Percentiles rank a stretch among this genome's conserved stretches.
Conservation (phyloP, 1,140 invertebrate genomes). For the Drosophila repleta region DNA sequence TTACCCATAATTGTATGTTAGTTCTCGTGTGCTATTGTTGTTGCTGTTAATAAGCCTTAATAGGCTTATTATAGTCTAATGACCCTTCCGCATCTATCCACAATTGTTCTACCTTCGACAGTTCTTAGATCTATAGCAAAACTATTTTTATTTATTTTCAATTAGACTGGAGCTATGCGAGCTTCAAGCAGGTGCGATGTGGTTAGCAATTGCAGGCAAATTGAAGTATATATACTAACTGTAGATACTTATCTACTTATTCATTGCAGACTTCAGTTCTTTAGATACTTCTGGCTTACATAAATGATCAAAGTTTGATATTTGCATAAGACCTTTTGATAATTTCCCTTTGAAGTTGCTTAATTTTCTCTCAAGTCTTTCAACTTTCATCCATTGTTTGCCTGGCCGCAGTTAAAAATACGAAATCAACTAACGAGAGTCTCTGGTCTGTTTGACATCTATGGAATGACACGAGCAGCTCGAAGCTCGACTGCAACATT, state of each 20-base stretch:
- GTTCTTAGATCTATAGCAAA: neutral
- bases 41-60: conserved; percentile 55
- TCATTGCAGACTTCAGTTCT: too few species aligned
- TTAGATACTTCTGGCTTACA: too few species aligned
- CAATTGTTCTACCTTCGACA: neutral
- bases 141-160: conserved; percentile 2
- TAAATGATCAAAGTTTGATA: too few species aligned
- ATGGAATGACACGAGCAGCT: conserved; percentile 54
- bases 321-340: too few species aligned
- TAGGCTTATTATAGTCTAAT: conserved; percentile 47
- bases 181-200: too few species aligned
- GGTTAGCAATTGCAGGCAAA: too few species aligned
- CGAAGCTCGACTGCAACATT: conserved; percentile 59
- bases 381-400: too few species aligned
- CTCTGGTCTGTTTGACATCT: conserved; percentile 26
- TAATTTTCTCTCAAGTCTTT: too few species aligned
- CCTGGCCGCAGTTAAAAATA: neutral
- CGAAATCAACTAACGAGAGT: conserved; percentile 33
- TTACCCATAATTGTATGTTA: conserved; percentile 44
- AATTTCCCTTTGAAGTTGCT: too few species aligned
- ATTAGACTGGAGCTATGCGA: neutral
- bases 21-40: conserved; percentile 1
- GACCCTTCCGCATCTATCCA: conserved; percentile 25
- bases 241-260: too few species aligned
- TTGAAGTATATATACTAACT: too few species aligned